Evolutionary conservation across 2,888 invertebrate species (phyloP).

Genomic region (Dynastes grantii): DNA sequence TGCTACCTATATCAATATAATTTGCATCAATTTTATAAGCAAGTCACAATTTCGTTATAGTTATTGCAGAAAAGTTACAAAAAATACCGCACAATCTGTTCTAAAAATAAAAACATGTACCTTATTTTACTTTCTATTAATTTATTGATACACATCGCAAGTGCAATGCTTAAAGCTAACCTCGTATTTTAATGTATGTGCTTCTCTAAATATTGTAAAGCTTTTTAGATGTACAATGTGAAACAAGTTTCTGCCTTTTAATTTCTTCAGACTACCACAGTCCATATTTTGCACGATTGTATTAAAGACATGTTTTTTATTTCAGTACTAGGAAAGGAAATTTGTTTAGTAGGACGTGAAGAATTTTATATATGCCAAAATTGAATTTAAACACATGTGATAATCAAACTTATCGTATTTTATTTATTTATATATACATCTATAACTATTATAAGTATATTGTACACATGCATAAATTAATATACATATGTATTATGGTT

Average conservation of each 20-base stretch:
- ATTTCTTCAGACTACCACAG: conserved; percentile 11
- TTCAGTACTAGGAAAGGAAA: conserved; percentile 43
- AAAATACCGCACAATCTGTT: background rate
- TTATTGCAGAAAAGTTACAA: background rate
- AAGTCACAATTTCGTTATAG: background rate
- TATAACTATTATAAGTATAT: conserved; percentile 2
- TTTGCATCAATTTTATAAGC: conserved; percentile 1
- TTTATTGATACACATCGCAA: background rate
- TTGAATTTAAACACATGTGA: conserved; percentile 48
- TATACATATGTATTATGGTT: conserved; percentile 16
- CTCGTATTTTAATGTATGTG: background rate
- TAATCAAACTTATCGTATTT: conserved; percentile 45
- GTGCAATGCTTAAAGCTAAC: background rate
- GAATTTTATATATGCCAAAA: conserved; percentile 40
- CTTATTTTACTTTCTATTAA: background rate
- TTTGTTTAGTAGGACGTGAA: conserved; percentile 42
- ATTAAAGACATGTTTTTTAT: conserved; percentile 34
- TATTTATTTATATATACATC: conserved; percentile 41
- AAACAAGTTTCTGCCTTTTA: background rate
- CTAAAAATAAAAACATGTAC: background rate
- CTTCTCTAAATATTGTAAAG: conserved; percentile 1
- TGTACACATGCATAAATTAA: conserved; percentile 19
- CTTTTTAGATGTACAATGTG: background rate
- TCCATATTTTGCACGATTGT: conserved; percentile 36
- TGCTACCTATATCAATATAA: background rate